Evolutionary conservation across 2,113 vertebrate genomes (phyloP).

Genomic region (Piaya cayana): DNA sequence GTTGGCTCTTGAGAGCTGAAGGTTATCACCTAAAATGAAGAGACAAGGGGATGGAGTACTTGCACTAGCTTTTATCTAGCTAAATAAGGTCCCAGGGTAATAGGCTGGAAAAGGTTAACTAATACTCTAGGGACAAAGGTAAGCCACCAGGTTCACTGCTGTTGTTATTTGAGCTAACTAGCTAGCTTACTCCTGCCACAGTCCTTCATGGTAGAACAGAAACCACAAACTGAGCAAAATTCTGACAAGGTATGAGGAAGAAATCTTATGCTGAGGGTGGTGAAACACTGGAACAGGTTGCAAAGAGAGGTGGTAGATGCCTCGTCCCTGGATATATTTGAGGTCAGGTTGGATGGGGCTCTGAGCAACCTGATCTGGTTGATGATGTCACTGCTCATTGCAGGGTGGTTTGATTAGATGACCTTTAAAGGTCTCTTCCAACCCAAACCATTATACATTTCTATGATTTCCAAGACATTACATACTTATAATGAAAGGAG

Average conservation of each 20-base stretch:
- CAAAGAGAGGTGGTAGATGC: too few relatives aligned
- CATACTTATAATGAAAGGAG: not conserved
- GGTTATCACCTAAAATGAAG: not conserved
- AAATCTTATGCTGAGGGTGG: too few relatives aligned
- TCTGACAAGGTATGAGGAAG: too few relatives aligned
- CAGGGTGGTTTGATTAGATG: too few relatives aligned
- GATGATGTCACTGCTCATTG: too few relatives aligned
- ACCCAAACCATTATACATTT: not conserved
- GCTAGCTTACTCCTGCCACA: not conserved
- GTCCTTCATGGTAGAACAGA: not conserved
- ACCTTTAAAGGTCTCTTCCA: too few relatives aligned
- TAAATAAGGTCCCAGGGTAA: not conserved
- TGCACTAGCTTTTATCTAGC: not conserved
- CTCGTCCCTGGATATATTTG: too few relatives aligned
- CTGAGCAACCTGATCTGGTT: too few relatives aligned
- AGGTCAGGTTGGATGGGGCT: too few relatives aligned
- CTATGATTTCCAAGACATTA: not conserved
- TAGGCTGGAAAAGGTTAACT: not conserved
- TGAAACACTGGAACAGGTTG: too few relatives aligned
- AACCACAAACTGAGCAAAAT: not conserved
- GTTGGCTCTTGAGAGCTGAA: not conserved
- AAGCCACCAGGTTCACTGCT: not conserved
- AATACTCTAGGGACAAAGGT: not conserved
- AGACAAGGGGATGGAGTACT: not conserved
- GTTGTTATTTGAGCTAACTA: not conserved